Evolutionary conservation across 2,797 vertebrate species (phyloP).

Genomic region (Geotrypetes seraphini): DNA sequence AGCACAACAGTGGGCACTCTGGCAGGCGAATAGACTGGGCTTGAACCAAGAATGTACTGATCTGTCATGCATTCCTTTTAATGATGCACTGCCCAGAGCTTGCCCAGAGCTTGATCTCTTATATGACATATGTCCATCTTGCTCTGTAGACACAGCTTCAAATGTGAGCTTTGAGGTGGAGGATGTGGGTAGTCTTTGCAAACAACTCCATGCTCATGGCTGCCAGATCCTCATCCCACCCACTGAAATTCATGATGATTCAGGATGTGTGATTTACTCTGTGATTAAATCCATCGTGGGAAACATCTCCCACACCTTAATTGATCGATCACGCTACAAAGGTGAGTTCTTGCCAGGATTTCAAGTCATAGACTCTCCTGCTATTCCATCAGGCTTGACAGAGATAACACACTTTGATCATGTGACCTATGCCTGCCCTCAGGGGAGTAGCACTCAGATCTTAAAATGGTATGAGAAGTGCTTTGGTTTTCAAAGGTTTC

Average conservation of each 20-base stretch:
- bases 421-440: constrained; percentile 71
- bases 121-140: constrained; percentile 52
- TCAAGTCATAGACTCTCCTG: constrained; percentile 7
- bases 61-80: not conserved
- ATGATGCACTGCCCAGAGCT: rapidly evolving
- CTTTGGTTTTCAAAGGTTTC: constrained; percentile 77
- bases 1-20: constrained; percentile 3
- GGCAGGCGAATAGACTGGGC: too few species aligned
- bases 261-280: constrained; percentile 61
- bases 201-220: constrained; percentile 48
- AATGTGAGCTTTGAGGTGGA: constrained; percentile 86
- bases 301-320: constrained; percentile 79
- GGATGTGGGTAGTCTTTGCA: constrained; percentile 52
- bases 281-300: constrained; percentile 70
- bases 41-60: not conserved
- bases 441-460: constrained; percentile 41
- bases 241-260: constrained; percentile 50
- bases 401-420: constrained; percentile 80
- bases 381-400: not conserved
- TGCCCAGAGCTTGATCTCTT: constrained; percentile 22
- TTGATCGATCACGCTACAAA: constrained; percentile 63
- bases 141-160: constrained; percentile 62
- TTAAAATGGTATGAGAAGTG: constrained; percentile 73
- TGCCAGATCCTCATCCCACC: constrained; percentile 70
- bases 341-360: constrained; percentile 80